Evolutionary conservation across 2,113 vertebrate genomes (phyloP), one percentile per base, ranked within the genome.

Genomic region (Campylorhamphus procurvoides): DNA sequence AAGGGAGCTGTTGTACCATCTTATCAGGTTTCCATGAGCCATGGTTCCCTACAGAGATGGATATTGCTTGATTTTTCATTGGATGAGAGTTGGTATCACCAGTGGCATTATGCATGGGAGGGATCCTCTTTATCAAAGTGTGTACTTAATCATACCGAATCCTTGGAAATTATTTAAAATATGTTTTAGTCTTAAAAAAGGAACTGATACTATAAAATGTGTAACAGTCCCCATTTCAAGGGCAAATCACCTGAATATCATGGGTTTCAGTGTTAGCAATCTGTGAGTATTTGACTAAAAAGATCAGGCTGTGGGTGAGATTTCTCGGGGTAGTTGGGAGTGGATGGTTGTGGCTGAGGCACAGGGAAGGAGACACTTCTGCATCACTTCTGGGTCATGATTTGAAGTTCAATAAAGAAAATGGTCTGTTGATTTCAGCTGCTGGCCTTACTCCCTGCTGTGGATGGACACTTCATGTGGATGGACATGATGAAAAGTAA

Each of bases 401-500:
- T 80, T 49, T 69, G 59, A 77, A 91, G 29, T 39, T 87, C 55
- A 35, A 63, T 50, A 53, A 62, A 59, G 66, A 79, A 80, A 84
- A 66, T 1, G 7, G 3, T 23, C 24, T 71, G 28, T 72, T 60
- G 18, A 71, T 85, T 96, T 83, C 82, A 77, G 18, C 35, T 89
- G 35, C 67, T 92, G 89, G 76, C 73, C 29, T 63, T 59, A 29
- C 20, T 86, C 79, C 56, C 23, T 76, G 52, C 66, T 60, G 2
- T 8, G 73, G 63, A 62, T 52, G 59, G 77, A 28, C 5, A 29
- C 40, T 84, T 94, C 59, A 81, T n/a, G n/a, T n/a, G n/a, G n/a
- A n/a, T n/a, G n/a, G n/a, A n/a, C n/a, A n/a, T 12, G 24, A 42
- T 73, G 82, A 87, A 71, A 74, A 96, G 75, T 80, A 87, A 92